These are phyloP conservation scores for Dipodomys ordii DNA, from an alignment of 2,113 vertebrate genomes.

Conservation along the genomic window DNA sequence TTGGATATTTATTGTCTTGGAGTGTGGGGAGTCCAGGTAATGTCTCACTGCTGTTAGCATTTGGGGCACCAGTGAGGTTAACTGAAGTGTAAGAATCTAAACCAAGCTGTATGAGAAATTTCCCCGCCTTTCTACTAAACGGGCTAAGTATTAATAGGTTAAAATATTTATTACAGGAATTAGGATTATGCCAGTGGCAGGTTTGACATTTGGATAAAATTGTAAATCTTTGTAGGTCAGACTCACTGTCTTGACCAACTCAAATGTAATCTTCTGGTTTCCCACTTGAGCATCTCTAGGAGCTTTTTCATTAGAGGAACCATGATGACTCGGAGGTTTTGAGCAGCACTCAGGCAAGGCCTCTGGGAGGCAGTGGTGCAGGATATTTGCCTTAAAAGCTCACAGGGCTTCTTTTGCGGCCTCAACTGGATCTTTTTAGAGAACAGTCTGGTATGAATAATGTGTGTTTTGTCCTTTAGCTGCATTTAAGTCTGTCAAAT, in stretches of 20 bases:
- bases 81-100: not conserved
- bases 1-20: not conserved
- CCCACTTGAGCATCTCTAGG: rapidly evolving
- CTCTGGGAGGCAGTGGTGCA: conserved; percentile 69
- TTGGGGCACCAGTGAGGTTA: not conserved
- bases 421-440: not conserved
- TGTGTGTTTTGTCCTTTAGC: not conserved
- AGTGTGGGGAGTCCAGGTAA: not conserved
- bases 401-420: not conserved
- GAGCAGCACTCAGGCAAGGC: conserved; percentile 13
- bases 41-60: not conserved
- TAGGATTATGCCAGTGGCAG: not conserved
- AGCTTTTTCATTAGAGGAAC: not conserved
- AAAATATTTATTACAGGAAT: not conserved
- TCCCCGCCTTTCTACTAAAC: not conserved
- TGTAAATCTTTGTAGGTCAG: not conserved
- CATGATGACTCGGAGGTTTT: conserved; percentile 79
- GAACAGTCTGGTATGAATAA: conserved; percentile 3
- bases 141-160: not conserved
- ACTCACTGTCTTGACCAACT: not conserved
- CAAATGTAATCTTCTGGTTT: not conserved
- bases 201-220: not conserved
- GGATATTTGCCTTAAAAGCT: not conserved
- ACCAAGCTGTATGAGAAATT: not conserved
- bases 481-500: not conserved